phyloP scores from a whole-genome alignment of 2,888 invertebrate genomes.

The Therioaphis trifolii region DNA sequence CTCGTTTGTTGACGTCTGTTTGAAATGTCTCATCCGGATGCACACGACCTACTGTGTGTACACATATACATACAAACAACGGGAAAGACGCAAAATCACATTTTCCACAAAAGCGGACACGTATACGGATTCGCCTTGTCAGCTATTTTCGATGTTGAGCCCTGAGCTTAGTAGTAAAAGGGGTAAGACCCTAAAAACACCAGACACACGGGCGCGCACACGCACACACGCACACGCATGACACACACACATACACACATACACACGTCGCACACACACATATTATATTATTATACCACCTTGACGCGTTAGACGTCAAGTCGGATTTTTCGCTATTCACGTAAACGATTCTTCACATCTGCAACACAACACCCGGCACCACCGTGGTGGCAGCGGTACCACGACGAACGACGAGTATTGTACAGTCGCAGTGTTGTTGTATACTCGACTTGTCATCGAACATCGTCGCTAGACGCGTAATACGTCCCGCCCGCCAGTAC shows the following conservation, averaged over 20 bases:
- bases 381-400: neutral
- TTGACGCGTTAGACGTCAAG: constrained; percentile 14
- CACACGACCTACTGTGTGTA: neutral
- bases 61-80: too few relatives aligned
- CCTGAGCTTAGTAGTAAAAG: constrained; percentile 18
- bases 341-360: constrained; percentile 5
- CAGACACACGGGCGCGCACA: neutral
- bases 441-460: too few relatives aligned
- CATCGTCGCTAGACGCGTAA: too few relatives aligned
- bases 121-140: constrained; percentile 38
- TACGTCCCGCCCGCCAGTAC: too few relatives aligned
- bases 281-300: constrained; percentile 7
- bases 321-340: constrained; percentile 1
- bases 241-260: too few relatives aligned
- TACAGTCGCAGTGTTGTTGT: too few relatives aligned
- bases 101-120: constrained; percentile 35
- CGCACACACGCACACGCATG: too few relatives aligned
- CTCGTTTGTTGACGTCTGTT: neutral
- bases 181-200: neutral
- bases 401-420: too few relatives aligned
- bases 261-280: neutral
- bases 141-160: constrained; percentile 29
- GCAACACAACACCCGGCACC: neutral
- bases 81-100: constrained; percentile 19
- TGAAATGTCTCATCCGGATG: neutral